These are phyloP conservation scores for Acheta domesticus DNA, from an alignment of 2,888 invertebrate genomes.

Conservation along the genomic window DNA sequence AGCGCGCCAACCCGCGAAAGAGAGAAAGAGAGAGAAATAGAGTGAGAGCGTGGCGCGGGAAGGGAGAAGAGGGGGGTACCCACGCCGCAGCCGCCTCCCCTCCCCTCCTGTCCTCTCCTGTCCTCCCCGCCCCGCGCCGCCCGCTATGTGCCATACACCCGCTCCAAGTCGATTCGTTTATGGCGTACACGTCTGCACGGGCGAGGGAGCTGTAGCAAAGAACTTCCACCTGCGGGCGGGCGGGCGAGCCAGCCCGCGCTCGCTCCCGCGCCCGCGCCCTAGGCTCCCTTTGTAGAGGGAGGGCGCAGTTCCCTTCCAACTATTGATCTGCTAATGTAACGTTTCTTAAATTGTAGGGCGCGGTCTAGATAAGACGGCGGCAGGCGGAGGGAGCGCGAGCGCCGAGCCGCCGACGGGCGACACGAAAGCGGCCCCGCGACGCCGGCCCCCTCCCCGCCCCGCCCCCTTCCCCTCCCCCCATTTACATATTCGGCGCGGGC, in stretches of 20 bases:
- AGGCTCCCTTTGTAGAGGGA: background rate
- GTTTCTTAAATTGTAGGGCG: constrained; percentile 18
- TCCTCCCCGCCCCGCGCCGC: background rate
- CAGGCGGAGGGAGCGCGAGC: background rate
- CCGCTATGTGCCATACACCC: background rate
- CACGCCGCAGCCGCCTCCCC: no score
- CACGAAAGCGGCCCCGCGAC: no score
- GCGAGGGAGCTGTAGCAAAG: no score
- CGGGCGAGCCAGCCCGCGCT: no score
- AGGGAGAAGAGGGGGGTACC: background rate
- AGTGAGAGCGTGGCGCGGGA: background rate
- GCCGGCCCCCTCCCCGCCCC: no score
- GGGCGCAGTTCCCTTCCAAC: background rate
- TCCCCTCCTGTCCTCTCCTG: no score
- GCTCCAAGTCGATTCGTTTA: background rate
- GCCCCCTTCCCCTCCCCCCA: no score
- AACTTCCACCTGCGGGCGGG: no score
- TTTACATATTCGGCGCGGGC: no score
- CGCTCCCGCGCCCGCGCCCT: background rate
- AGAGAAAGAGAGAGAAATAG: background rate
- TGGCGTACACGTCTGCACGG: background rate
- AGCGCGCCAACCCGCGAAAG: background rate
- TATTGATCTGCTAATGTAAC: constrained; percentile 18
- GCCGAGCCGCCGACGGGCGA: no score
- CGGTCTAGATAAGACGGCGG: constrained; percentile 1